Conservation (phyloP, 2,113 vertebrate species). For the Phoxinus phoxinus region DNA sequence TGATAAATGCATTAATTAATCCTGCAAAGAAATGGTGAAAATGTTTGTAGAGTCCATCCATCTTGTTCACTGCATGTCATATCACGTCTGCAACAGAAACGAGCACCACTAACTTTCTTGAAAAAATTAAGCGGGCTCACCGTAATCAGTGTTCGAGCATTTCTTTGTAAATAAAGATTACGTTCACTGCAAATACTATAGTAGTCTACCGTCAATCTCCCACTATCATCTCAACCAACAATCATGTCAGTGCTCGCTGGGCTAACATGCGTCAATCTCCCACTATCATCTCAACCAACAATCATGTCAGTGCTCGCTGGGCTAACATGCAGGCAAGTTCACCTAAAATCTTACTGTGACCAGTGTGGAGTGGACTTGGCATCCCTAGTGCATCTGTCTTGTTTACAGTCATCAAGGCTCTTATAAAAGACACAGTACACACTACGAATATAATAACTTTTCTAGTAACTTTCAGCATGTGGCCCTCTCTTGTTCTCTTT, state of each 20-base stretch:
- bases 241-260: neutral
- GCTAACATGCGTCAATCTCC: neutral
- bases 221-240: neutral
- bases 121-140: neutral
- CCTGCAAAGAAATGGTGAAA: neutral
- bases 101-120: neutral
- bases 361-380: neutral
- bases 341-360: neutral
- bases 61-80: neutral
- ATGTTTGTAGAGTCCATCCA: neutral
- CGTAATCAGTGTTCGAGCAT: neutral
- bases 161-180: slow-evolving; percentile 15
- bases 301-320: neutral
- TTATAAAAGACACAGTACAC: neutral
- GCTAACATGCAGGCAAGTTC: neutral
- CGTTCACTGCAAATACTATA: neutral
- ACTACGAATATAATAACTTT: neutral
- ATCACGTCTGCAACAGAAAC: neutral
- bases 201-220: neutral
- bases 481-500: neutral
- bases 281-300: neutral
- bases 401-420: neutral
- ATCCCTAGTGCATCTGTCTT: neutral
- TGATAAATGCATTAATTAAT: neutral
- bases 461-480: neutral